These are phyloP conservation scores for Pimpla rufipes DNA, from an alignment of 2,888 invertebrate genomes.

Conservation along the genomic window DNA sequence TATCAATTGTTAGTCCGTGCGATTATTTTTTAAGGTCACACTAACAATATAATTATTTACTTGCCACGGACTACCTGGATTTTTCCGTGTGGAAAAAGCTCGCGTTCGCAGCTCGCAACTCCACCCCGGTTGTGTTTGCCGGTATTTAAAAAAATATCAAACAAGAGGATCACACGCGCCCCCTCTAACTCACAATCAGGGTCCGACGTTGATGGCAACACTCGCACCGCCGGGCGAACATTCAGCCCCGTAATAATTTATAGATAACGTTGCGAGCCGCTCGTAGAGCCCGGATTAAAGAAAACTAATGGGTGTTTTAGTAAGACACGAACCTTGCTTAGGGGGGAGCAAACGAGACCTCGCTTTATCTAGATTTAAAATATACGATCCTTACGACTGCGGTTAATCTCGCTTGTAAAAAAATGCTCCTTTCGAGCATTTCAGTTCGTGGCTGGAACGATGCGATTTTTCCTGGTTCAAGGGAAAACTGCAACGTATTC, in stretches of 20 bases:
- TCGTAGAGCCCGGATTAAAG: slow-evolving; percentile 69
- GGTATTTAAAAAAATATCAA: slow-evolving; percentile 1
- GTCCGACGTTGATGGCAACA: background rate
- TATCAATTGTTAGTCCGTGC: no score
- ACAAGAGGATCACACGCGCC: background rate
- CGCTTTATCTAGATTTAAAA: slow-evolving; percentile 59
- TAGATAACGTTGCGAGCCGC: slow-evolving; percentile 66
- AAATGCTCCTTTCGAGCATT: slow-evolving; percentile 21
- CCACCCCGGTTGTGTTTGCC: background rate
- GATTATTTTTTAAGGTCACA: no score
- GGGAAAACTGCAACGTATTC: slow-evolving; percentile 41
- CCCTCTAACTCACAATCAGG: slow-evolving; percentile 6
- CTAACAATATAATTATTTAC: no score
- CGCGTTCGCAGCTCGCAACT: background rate
- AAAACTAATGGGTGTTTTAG: slow-evolving; percentile 69
- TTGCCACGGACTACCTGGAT: no score
- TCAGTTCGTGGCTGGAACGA: slow-evolving; percentile 12
- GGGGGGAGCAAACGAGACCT: slow-evolving; percentile 37
- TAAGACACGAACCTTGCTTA: slow-evolving; percentile 56
- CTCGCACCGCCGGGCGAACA: slow-evolving; percentile 7
- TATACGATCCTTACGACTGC: slow-evolving; percentile 36
- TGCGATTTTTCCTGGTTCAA: slow-evolving; percentile 37
- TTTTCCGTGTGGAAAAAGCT: background rate
- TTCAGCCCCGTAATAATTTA: slow-evolving; percentile 64
- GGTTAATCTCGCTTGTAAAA: slow-evolving; percentile 35